phyloP scores from a whole-genome alignment of 2,888 invertebrate species.

The Andrena chrysosceles region DNA sequence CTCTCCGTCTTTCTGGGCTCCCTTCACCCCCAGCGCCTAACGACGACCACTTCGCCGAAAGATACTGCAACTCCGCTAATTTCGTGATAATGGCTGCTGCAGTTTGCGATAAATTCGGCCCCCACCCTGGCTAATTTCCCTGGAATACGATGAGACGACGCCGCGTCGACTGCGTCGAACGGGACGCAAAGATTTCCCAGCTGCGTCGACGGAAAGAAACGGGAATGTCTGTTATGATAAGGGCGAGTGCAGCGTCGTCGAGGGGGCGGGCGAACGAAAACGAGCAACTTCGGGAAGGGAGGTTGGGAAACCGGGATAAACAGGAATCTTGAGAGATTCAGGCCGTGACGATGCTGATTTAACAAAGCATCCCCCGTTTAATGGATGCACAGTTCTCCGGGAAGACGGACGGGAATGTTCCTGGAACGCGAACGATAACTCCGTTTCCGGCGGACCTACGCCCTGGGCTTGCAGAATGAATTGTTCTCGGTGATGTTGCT shows the following conservation, averaged over 20 bases:
- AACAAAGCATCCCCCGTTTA: conserved; percentile 41
- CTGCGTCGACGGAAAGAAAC: not conserved
- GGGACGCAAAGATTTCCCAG: not conserved
- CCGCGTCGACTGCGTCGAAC: not conserved
- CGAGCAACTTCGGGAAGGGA: not conserved
- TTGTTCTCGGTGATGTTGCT: conserved; percentile 13
- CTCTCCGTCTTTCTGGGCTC: not conserved
- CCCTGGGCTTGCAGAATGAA: not conserved
- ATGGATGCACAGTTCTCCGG: conserved; percentile 30
- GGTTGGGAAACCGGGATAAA: conserved; percentile 31
- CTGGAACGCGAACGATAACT: conserved; percentile 33
- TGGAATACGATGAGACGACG: not conserved
- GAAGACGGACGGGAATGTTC: conserved; percentile 23
- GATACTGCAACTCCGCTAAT: conserved; percentile 38
- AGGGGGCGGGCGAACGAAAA: not conserved
- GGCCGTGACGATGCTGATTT: conserved; percentile 34
- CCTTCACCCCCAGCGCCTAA: conserved; percentile 12
- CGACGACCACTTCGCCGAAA: conserved; percentile 31
- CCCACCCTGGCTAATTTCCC: conserved; percentile 19
- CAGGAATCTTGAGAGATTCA: conserved; percentile 32
- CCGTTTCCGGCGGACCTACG: conserved; percentile 7
- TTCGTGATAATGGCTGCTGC: conserved; percentile 39
- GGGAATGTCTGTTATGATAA: conserved; percentile 2
- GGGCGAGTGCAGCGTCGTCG: not conserved
- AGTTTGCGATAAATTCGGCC: conserved; percentile 41